These are phyloP conservation scores for Pelecanus crispus DNA, from an alignment of 2,113 vertebrate genomes.

Conservation along the genomic window DNA sequence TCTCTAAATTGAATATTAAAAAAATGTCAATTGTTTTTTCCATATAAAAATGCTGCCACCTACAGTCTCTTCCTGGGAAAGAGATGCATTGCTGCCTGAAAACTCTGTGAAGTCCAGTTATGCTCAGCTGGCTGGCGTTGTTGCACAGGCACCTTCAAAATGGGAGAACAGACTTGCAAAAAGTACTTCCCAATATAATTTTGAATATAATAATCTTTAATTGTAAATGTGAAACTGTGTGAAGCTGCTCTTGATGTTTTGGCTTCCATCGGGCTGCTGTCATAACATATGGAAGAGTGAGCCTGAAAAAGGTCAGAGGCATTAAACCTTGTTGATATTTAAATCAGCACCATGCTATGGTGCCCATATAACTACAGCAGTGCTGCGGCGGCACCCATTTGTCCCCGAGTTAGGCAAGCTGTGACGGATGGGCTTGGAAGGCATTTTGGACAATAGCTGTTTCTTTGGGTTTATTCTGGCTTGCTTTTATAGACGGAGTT, in stretches of 20 bases:
- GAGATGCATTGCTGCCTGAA: neutral
- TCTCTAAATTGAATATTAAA: rapidly evolving
- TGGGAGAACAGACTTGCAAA: neutral
- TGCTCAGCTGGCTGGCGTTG: neutral
- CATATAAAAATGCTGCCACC: constrained; percentile 1
- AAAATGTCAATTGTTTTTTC: neutral
- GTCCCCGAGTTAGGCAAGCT: neutral
- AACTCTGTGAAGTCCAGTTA: neutral
- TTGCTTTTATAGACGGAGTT: neutral
- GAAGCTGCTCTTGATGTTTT: neutral
- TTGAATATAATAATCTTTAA: neutral
- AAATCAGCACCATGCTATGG: neutral
- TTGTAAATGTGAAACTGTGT: neutral
- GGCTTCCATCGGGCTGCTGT: neutral
- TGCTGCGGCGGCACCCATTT: neutral
- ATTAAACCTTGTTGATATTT: neutral
- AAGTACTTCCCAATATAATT: neutral
- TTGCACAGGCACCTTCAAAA: neutral
- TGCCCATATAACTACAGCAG: neutral
- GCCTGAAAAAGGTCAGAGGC: neutral
- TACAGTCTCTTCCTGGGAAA: neutral
- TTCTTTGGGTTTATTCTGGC: neutral
- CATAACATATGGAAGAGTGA: neutral
- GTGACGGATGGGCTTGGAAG: neutral
- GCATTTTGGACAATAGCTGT: neutral